Conservation (phyloP, 2,888 invertebrate genomes). For the Aphodius granarius region DNA sequence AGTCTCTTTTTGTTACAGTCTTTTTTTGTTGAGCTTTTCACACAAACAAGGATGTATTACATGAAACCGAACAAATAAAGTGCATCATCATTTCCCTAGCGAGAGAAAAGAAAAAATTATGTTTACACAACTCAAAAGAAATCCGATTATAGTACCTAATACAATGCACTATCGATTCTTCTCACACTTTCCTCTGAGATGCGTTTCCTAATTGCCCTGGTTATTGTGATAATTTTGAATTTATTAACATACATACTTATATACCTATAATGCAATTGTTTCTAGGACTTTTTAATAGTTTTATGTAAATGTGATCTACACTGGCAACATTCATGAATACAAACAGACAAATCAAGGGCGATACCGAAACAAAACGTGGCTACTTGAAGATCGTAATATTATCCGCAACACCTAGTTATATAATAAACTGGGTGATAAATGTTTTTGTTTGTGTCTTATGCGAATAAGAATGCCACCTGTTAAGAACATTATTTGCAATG, state of each 20-base stretch:
- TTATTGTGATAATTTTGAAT: not conserved
- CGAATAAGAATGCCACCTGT: not conserved
- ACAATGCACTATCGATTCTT: not conserved
- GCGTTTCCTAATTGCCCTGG: not conserved
- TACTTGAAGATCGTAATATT: not conserved
- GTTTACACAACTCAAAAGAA: not conserved
- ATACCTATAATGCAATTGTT: no score
- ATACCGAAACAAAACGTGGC: not conserved
- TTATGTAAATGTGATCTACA: not conserved
- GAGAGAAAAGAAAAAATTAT: not conserved
- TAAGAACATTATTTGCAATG: not conserved
- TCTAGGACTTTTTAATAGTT: not conserved
- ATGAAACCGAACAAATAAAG: not conserved
- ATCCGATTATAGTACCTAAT: not conserved
- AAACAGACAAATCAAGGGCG: not conserved
- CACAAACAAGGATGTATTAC: not conserved
- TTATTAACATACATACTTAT: not conserved
- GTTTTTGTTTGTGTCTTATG: not conserved
- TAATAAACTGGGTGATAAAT: not conserved
- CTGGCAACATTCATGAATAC: not conserved
- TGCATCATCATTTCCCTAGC: not conserved
- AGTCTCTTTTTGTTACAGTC: not conserved
- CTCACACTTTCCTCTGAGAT: not conserved
- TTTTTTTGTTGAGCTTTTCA: not conserved
- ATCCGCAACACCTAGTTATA: not conserved